Conservation (phyloP, 2,113 vertebrate genomes). For the Rhinoptilus africanus region DNA sequence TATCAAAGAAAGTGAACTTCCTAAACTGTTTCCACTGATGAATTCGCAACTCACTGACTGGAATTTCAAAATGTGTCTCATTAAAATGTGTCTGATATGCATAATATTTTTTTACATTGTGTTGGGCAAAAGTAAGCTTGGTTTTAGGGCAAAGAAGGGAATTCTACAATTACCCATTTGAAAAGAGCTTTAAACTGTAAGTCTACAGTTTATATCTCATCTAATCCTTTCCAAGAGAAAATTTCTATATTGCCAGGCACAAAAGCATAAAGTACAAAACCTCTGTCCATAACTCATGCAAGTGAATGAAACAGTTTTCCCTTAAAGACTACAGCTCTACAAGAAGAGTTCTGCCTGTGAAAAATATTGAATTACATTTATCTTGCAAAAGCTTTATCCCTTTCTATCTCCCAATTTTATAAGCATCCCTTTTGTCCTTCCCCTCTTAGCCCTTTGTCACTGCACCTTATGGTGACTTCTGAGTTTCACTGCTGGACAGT, state of each 20-base stretch:
- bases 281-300: not conserved
- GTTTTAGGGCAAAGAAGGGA: not conserved
- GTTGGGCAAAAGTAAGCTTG: not conserved
- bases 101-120: not conserved
- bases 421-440: not conserved
- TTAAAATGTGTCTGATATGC: not conserved
- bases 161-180: not conserved
- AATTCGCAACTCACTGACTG: not conserved
- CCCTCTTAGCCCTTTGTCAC: not conserved
- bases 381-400: not conserved
- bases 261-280: slow-evolving; percentile 8
- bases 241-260: not conserved
- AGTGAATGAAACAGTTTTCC: not conserved
- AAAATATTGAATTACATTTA: not conserved
- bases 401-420: not conserved
- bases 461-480: not conserved
- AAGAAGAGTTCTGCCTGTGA: not conserved
- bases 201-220: not conserved
- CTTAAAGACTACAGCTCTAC: not conserved
- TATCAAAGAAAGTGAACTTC: slow-evolving; percentile 33
- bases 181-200: not conserved
- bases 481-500: not conserved
- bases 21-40: not conserved
- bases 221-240: not conserved
- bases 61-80: slow-evolving; percentile 6